phyloP scores from a whole-genome alignment of 2,797 vertebrate species.

The Corythornis leucogaster region DNA sequence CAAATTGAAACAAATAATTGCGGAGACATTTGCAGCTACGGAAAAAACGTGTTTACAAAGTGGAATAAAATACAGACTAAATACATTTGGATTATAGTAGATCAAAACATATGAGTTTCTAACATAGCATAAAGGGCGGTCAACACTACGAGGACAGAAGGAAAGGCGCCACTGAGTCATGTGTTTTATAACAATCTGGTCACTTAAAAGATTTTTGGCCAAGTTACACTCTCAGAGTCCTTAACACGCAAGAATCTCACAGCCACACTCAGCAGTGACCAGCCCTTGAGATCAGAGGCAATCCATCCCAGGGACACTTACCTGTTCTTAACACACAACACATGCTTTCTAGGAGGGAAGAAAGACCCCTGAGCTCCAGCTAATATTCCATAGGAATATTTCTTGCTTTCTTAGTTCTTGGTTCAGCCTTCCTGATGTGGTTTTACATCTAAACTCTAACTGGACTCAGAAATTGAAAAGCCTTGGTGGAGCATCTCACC shows the following conservation, averaged over 20 bases:
- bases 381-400: background rate
- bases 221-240: background rate
- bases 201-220: slow-evolving; percentile 11
- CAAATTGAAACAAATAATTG: slow-evolving; percentile 83
- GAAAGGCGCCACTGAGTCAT: slow-evolving; percentile 73
- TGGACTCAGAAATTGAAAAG: background rate
- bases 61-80: slow-evolving; percentile 80
- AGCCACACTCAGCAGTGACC: background rate
- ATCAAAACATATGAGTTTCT: slow-evolving; percentile 60
- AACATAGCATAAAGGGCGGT: slow-evolving; percentile 56
- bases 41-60: slow-evolving; percentile 83
- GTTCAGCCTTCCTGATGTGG: background rate
- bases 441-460: background rate
- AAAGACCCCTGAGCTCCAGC: background rate
- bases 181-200: slow-evolving; percentile 48
- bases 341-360: background rate
- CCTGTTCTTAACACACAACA: background rate
- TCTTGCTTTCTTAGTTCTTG: background rate
- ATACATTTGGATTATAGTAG: slow-evolving; percentile 76
- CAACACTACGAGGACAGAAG: slow-evolving; percentile 35
- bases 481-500: background rate
- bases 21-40: slow-evolving; percentile 79
- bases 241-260: background rate
- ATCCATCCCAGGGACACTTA: background rate
- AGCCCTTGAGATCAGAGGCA: background rate